These are phyloP conservation scores for Heterodera filipjevi DNA, from an alignment of 2,888 invertebrate species.

Conservation along the genomic window DNA sequence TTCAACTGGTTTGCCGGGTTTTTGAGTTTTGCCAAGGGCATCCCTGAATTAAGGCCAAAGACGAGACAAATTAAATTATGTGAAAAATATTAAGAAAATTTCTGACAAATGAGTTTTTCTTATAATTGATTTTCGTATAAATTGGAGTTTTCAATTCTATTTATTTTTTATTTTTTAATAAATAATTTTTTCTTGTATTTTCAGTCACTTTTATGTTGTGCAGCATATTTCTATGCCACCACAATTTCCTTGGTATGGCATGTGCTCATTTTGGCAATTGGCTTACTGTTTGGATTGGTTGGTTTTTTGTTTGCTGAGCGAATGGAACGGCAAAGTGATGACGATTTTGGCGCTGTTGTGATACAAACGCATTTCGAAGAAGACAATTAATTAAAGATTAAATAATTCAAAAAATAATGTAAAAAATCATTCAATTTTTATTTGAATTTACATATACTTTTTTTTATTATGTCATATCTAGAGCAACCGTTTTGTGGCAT, in stretches of 20 bases:
- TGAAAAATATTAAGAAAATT: not conserved
- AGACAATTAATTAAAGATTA: not conserved
- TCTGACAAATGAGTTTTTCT: not conserved
- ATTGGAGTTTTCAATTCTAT: not conserved
- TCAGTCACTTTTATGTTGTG: slow-evolving; percentile 68
- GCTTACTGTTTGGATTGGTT: not conserved
- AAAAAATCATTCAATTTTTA: too few species aligned
- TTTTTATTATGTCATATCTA: too few species aligned
- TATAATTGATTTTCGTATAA: not conserved
- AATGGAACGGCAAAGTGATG: not conserved
- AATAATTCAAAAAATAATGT: too few species aligned
- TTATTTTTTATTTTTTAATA: too few species aligned
- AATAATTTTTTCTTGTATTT: not conserved
- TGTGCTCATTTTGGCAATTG: slow-evolving; percentile 17
- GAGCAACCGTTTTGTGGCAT: too few species aligned
- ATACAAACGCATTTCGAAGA: not conserved
- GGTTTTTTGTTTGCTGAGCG: slow-evolving; percentile 20
- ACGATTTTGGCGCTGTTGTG: not conserved
- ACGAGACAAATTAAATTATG: too few species aligned
- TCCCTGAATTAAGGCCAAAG: too few species aligned
- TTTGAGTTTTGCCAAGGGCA: too few species aligned
- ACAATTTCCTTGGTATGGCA: slow-evolving; percentile 17
- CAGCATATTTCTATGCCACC: slow-evolving; percentile 68
- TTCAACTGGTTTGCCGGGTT: too few species aligned
- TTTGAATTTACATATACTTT: too few species aligned